A percentile compares a stretch with the other conserved stretches of the same genome.
Evolutionary conservation across 2,113 vertebrate genomes (phyloP).

Genomic region (Hippolais icterina): DNA sequence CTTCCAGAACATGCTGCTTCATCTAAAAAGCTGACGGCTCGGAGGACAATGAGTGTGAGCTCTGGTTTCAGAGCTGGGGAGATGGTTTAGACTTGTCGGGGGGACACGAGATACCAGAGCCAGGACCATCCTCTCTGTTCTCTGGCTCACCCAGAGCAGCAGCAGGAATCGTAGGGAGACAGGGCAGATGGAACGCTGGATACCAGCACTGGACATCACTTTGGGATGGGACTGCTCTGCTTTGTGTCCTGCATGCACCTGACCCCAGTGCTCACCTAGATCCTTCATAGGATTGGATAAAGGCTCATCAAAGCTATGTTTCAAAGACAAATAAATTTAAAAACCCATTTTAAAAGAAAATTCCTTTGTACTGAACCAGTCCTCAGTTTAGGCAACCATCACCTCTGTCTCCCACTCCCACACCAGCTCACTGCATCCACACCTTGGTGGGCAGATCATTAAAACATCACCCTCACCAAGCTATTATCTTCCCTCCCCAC

Average conservation of each 20-base stretch:
- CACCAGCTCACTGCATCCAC: not conserved
- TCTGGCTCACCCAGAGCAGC: not conserved
- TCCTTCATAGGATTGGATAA: not conserved
- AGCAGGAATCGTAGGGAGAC: not conserved
- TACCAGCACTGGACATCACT: not conserved
- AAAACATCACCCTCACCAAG: not conserved
- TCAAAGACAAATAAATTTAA: not conserved
- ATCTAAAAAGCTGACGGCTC: not conserved
- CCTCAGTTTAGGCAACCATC: not conserved
- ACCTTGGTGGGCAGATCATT: conserved; percentile 13
- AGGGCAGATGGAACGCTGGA: not conserved
- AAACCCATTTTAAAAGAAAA: not conserved
- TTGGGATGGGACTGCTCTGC: not conserved
- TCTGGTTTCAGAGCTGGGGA: conserved; percentile 24
- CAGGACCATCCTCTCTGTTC: not conserved
- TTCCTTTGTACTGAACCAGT: not conserved
- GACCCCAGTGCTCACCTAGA: not conserved
- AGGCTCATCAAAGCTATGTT: not conserved
- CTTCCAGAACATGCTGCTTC: conserved; percentile 50
- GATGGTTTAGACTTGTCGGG: not conserved
- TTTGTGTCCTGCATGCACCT: accelerated
- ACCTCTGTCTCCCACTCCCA: not conserved
- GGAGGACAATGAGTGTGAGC: not conserved
- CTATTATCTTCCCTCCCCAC: not conserved
- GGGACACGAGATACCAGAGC: not conserved